phyloP scores from a whole-genome alignment of 2,797 vertebrate genomes.

The Lutjanus campechanus region DNA sequence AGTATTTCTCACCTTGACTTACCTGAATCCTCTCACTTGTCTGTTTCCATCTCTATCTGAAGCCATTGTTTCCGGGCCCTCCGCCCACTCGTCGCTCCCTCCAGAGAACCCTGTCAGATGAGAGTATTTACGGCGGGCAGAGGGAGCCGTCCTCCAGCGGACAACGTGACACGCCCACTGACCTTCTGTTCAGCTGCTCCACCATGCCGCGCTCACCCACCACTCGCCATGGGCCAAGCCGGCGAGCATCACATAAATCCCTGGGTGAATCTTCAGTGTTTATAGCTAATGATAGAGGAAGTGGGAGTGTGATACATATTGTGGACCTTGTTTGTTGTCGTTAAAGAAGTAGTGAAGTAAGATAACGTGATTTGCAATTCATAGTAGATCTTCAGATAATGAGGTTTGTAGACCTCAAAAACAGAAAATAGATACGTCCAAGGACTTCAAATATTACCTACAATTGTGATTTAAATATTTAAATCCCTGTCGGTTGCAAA shows the following conservation, averaged over 20 bases:
- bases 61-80: constrained; percentile 91
- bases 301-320: not conserved
- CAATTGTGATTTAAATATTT: not conserved
- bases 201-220: constrained; percentile 92
- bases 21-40: not conserved
- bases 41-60: constrained; percentile 58
- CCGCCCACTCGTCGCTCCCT: constrained; percentile 90
- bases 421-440: not conserved
- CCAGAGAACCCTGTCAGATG: constrained; percentile 96
- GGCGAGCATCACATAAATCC: constrained; percentile 93
- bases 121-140: constrained; percentile 97
- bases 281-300: not conserved
- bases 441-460: not conserved
- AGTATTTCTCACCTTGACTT: not conserved
- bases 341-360: not conserved
- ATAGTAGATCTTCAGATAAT: not conserved
- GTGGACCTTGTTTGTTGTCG: not conserved
- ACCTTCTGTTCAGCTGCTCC: constrained; percentile 94
- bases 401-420: not conserved
- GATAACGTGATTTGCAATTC: not conserved
- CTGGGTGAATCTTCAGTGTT: constrained; percentile 84
- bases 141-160: constrained; percentile 89
- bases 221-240: constrained; percentile 85
- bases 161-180: constrained; percentile 89
- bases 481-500: not conserved